Evolutionary conservation across 2,888 invertebrate genomes (phyloP), one percentile per base, ranked within the genome.

Genomic region (Agrochola macilenta): DNA sequence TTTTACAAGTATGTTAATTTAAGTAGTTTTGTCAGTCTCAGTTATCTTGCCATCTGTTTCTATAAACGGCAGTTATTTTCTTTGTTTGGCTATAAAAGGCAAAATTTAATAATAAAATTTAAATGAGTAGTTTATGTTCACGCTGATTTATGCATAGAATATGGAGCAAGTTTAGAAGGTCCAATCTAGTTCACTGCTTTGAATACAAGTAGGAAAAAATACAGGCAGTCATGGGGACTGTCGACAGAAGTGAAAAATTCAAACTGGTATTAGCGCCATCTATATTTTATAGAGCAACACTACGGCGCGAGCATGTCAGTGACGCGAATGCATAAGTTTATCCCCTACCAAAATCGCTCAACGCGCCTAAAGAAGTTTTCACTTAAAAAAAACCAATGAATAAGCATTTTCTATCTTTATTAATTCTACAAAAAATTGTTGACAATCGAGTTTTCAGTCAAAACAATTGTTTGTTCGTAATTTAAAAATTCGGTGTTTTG

Each of bases 41-140:
- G 77, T 81, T 71, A 82, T 78, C 75, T 76, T 39, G 70, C 77
- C 72, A 77, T 83, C 77, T 77, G 74, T 73, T 66, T 35, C 61
- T 69, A 39, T 65, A 78, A 26, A 26, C 58, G 69, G 71, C 14
- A 65, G 82, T 65, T 63, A 82, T 79, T 82, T 84, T 73, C 84
- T 86, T 86, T 86, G 82, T 86, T 69, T 35, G 26, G 3, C 82
- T 82, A 57, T 86, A 86, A 77, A 86, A 86, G 82, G 82, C 26
- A 77, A 86, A 76, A 78, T 70, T 74, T 70, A 86, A 86, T 84
- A 81, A 79, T 78, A 86, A 84, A 80, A 86, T 86, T 86, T 58
- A 86, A 86, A 86, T 86, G n/a, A 76, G 54, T 49, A 26, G 65
- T 66, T 64, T 64, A 69, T 69, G 26, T 39, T 70, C 57, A 63